phyloP scores from a whole-genome alignment of 2,113 vertebrate species.

The Eublepharis macularius region DNA sequence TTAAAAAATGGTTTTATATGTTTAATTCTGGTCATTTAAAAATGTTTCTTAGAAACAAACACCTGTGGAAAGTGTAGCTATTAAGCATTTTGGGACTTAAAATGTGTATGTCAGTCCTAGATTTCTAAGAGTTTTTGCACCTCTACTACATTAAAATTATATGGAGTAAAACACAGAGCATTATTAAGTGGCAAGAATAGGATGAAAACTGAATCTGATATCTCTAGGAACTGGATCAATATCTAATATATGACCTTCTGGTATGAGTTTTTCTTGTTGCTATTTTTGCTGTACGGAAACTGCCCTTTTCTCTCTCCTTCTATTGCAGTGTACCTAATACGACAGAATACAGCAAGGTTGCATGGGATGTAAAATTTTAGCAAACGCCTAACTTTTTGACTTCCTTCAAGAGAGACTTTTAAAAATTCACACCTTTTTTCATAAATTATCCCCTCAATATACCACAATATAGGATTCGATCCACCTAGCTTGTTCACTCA shows the following conservation, averaged over 20 bases:
- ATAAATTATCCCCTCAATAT: not conserved
- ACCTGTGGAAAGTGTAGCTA: not conserved
- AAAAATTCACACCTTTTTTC: not conserved
- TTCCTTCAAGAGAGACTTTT: not conserved
- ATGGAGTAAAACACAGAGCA: constrained; percentile 6
- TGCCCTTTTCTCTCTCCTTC: not conserved
- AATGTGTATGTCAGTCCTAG: no score
- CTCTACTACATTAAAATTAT: no score
- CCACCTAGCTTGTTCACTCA: no score
- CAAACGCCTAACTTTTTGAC: not conserved
- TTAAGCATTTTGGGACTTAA: not conserved
- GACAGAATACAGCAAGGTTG: not conserved
- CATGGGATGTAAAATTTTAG: not conserved
- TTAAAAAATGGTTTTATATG: no score
- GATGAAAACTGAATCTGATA: constrained; percentile 16
- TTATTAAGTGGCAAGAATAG: constrained; percentile 20
- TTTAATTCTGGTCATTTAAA: not conserved
- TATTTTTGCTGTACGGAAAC: constrained; percentile 1
- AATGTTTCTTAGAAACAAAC: not conserved
- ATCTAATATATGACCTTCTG: constrained; percentile 41
- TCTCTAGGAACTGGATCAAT: constrained; percentile 42
- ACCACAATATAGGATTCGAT: not conserved
- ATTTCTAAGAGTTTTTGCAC: no score
- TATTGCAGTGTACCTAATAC: not conserved
- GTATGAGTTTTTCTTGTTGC: constrained; percentile 41